Evolutionary conservation across 2,797 vertebrate species (phyloP), one percentile per base, ranked within the genome.

Genomic region (Crenichthys baileyi): DNA sequence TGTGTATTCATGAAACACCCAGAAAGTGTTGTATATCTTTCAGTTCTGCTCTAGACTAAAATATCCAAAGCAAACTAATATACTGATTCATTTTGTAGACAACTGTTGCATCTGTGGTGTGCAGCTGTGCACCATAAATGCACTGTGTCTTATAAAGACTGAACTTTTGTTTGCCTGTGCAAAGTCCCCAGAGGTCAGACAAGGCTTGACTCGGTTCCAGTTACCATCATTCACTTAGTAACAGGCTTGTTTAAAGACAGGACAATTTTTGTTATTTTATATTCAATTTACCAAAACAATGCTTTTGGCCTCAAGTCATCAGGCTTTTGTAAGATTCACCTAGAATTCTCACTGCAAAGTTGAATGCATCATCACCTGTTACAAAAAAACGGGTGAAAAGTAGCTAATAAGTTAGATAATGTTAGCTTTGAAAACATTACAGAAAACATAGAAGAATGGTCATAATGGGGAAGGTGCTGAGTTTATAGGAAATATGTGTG

Each of bases 31-130:
- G 18, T 65, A 8, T 65, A 16, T 1, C 76, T 56, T 67, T 51
- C 55, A 18, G 13, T 68, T 16, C 55, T 74, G 74, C 11, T 2
- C 51, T 75, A 29, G 76, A 78, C 39, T 7, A 7, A 75, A 76
- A 80, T 58, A 72, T 75, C 73, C 73, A 36, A 7, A 61, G 55
- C 51, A 55, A 55, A 60, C 15, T 2, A 16, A 20, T 41, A 53
- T 7, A 65, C 31, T 39, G 61, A 65, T 65, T 65, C 7, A 22
- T 39, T 65, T 39, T 9, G 61, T 65, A 22, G 18, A 39, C 36
- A 11, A 65, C 31, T 20, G 15, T 16, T 61, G 29, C 16, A 65
- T 65, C 3, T 11, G 31, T 65, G 58, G 58, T 36, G 5, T 63
- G 61, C 18, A 63, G 61, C 16, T 63, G 61, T 31, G 60, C 31